Evolutionary conservation across 2,888 invertebrate species (phyloP).

Genomic region (Drosophila melanosoma): DNA sequence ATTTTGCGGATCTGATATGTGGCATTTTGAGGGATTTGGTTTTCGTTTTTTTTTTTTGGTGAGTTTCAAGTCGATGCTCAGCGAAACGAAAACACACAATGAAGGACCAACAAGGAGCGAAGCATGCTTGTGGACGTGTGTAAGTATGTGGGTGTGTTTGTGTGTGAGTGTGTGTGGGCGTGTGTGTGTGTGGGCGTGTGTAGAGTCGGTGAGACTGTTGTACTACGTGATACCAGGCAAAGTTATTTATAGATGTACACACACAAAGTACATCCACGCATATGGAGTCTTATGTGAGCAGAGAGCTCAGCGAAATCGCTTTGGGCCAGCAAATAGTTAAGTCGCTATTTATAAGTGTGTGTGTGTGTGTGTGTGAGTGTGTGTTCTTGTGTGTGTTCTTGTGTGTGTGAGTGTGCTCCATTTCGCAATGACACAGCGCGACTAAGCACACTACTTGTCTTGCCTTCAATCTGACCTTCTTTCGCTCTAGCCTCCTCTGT

Average conservation of each 20-base stretch:
- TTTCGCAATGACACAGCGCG: constrained; percentile 59
- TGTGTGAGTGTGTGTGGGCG: constrained; percentile 1
- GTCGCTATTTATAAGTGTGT: constrained; percentile 39
- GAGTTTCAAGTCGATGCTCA: constrained; percentile 43
- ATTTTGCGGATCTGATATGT: constrained; percentile 48
- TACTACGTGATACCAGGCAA: constrained; percentile 45
- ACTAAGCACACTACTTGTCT: constrained; percentile 60
- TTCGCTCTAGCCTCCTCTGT: constrained; percentile 18
- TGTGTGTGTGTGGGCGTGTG: constrained; percentile 8
- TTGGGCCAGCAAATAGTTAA: constrained; percentile 65
- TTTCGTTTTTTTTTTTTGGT: constrained; percentile 9
- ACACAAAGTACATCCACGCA: constrained; percentile 11
- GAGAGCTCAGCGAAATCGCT: constrained; percentile 59
- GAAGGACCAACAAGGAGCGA: constrained; percentile 17
- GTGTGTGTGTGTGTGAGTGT: constrained; percentile 6
- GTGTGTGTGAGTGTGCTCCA: constrained; percentile 21
- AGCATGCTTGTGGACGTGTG: constrained; percentile 11
- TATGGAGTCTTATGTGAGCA: constrained; percentile 35
- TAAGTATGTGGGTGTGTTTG: neutral
- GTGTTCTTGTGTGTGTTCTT: neutral
- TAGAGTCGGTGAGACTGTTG: constrained; percentile 4
- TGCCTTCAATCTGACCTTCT: constrained; percentile 38
- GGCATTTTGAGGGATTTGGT: constrained; percentile 46
- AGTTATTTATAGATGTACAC: constrained; percentile 69
- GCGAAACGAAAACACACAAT: constrained; percentile 52